A percentile compares a stretch with the other conserved stretches of the same genome.
These are phyloP conservation scores for Enteromius treurensis DNA, from an alignment of 2,797 vertebrate genomes.

Conservation along the genomic window DNA sequence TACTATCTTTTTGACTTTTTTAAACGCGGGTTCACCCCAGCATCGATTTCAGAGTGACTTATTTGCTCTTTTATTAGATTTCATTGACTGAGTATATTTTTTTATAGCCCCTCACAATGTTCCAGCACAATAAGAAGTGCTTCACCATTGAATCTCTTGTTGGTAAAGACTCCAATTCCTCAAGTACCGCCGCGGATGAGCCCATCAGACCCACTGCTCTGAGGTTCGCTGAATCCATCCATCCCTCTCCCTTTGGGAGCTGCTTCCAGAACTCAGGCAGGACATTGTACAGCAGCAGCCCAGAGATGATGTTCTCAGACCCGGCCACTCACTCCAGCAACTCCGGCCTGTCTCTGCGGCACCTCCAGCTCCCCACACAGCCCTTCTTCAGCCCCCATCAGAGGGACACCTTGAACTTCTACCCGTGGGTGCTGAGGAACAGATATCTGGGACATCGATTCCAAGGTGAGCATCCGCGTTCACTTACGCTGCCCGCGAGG, in stretches of 20 bases:
- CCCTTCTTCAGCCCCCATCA: slow-evolving; percentile 79
- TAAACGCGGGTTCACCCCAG: slow-evolving; percentile 16
- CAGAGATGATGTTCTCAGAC: slow-evolving; percentile 78
- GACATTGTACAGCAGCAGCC: slow-evolving; percentile 75
- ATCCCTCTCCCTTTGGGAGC: slow-evolving; percentile 75
- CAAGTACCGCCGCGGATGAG: slow-evolving; percentile 70
- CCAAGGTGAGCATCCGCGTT: slow-evolving; percentile 67
- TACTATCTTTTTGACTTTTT: slow-evolving; percentile 45
- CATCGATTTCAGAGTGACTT: slow-evolving; percentile 1
- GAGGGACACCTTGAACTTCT: slow-evolving; percentile 80
- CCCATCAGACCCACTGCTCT: slow-evolving; percentile 82
- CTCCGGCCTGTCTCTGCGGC: slow-evolving; percentile 75
- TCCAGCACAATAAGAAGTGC: slow-evolving; percentile 79
- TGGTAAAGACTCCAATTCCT: slow-evolving; percentile 74
- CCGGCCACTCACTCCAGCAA: slow-evolving; percentile 72
- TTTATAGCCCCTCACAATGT: slow-evolving; percentile 68
- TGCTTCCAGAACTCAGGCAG: slow-evolving; percentile 78
- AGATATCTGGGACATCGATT: slow-evolving; percentile 81
- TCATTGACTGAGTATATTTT: slow-evolving; percentile 2
- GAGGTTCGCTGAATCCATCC: slow-evolving; percentile 77
- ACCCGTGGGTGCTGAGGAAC: slow-evolving; percentile 82
- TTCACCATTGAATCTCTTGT: slow-evolving; percentile 85
- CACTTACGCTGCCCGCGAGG: neutral
- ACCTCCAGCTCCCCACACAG: slow-evolving; percentile 77
- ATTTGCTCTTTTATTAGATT: neutral